Percentiles rank a stretch among this genome's conserved stretches.
Evolutionary conservation across 1,140 invertebrate genomes (phyloP).

Genomic region (Planococcus citri): DNA sequence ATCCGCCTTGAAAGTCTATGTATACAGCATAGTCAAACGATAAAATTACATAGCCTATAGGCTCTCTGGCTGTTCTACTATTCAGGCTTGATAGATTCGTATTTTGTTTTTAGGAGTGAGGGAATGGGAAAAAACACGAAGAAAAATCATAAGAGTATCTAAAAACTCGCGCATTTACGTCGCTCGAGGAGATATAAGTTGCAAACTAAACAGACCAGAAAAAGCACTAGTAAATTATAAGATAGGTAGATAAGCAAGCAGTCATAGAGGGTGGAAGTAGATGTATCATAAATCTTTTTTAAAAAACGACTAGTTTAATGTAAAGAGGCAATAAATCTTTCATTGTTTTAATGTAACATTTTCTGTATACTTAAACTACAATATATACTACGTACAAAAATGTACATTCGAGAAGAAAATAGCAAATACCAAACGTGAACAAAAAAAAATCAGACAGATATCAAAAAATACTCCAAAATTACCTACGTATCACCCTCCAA

Average conservation of each 20-base stretch:
- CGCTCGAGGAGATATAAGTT: background rate
- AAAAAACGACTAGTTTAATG: constrained; percentile 8
- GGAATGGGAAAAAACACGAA: no score
- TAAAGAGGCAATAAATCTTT: constrained; percentile 8
- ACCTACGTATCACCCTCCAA: background rate
- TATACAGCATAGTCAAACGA: no score
- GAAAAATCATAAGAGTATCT: no score
- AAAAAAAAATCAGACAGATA: no score
- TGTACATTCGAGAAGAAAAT: background rate
- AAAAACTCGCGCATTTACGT: background rate
- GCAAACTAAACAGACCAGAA: background rate
- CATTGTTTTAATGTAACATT: constrained; percentile 4
- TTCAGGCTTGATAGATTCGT: no score
- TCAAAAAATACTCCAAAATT: background rate
- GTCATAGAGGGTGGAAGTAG: background rate
- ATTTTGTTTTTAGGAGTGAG: no score
- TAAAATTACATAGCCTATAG: no score
- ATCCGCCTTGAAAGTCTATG: background rate
- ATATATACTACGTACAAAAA: background rate
- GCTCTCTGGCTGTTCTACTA: no score
- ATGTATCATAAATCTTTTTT: background rate
- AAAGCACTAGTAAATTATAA: background rate
- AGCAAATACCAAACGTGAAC: no score
- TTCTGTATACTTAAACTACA: background rate
- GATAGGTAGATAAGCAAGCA: background rate